Evolutionary conservation across 2,888 invertebrate genomes (phyloP), one percentile per base, ranked within the genome.

Genomic region (Petrolisthes cinctipes): DNA sequence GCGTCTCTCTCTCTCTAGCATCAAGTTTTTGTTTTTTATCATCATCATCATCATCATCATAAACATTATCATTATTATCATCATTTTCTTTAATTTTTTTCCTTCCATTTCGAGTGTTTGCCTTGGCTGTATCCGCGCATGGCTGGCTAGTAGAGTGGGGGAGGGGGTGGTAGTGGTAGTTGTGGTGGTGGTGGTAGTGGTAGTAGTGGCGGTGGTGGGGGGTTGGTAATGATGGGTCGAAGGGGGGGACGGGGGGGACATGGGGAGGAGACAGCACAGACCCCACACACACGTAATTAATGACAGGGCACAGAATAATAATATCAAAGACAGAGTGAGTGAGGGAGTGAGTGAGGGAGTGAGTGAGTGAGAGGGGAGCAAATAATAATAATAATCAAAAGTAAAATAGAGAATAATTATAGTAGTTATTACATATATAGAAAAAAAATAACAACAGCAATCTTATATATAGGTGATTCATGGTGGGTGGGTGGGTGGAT

Each of bases 71-170:
- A 54, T 80, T 53, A 56, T 78, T 37, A 37, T 37, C 37, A 37
- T 37, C 37, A 37, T 37, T 37, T 61, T 61, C 3, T 61, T 61
- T 61, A 17, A 14, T 61, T 9, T 17, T 61, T 61, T 17, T 61
- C 71, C 14, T 71, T 71, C 11, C n/a, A 17, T 71, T 71, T 71
- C n/a, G 20, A 71, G 71, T 71, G 14, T 71, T 71, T 71, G 71
- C 2, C 79, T 57, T 56, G 79, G 71, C 71, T 71, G 71, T 71
- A 71, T 20, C 71, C 71, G 71, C 71, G 71, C 71, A 6, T n/a
- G 71, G 20, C 71, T 71, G 71, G 61, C 71, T 71, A 71, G 37
- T n/a, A 71, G 20, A 37, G 37, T 37, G 37, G 37, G 37, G 37
- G 37, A 37, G 20, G 20, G 75, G 75, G 11, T 75, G 37, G 68